Evolutionary conservation across 2,888 invertebrate species (phyloP), one percentile per base, ranked within the genome.

Genomic region (Anthoptus insignis): DNA sequence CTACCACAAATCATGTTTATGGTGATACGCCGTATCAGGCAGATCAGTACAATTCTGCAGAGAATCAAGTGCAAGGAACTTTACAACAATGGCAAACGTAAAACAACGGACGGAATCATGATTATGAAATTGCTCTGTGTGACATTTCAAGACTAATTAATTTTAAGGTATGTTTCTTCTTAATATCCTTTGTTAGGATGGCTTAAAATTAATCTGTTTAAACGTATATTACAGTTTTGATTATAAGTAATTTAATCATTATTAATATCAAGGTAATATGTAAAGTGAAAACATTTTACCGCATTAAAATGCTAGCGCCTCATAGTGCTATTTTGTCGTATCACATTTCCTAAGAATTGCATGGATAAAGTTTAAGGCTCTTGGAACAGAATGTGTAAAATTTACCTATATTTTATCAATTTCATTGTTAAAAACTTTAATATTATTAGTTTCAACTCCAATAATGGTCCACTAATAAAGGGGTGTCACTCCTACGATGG

Each of bases 41-140:
- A n/a, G 74, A 81, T 29, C 80, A 79, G 16, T 64, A 70, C 16
- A 67, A 75, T 60, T 79, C 83, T 29, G 70, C 77, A n/a, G 74
- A 78, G 42, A 59, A 78, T 50, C 78, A 79, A 5, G 65, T 75
- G 13, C 73, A 78, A 4, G 79, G 84, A 14, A 83, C 78, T 65
- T 63, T n/a, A n/a, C n/a, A n/a, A n/a, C n/a, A n/a, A n/a, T n/a
- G 81, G 32, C 78, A 80, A 16, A 78, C 84, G 50, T 68, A 86
- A 21, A 78, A 84, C 54, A 69, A 82, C 52, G 87, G 87, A 88
- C 79, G 85, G 67, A 79, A 86, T 68, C 84, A 73, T 21, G 5
- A 4, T 19, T 13, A n/a, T n/a, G 5, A 14, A 42, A n/a, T n/a
- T n/a, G n/a, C n/a, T n/a, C n/a, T 37, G 27, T 21, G 2, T n/a